Percentiles rank a stretch among this genome's conserved stretches.
phyloP scores from a whole-genome alignment of 2,888 invertebrate genomes.

The Dasysyrphus albostriatus region DNA sequence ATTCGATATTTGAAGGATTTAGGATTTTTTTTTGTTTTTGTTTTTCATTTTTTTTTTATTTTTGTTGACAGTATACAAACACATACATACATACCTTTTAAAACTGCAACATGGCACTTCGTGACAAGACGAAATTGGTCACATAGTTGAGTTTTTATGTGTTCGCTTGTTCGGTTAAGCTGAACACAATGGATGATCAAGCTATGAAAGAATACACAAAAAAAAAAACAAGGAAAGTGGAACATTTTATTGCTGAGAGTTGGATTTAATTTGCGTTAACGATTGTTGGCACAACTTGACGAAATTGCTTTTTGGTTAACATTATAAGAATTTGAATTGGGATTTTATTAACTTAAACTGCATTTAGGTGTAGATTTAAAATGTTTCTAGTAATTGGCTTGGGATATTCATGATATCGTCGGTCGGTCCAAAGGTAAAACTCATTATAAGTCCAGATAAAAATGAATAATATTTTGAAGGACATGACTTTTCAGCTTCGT shows the following conservation, averaged over 20 bases:
- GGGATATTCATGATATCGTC: too few relatives aligned
- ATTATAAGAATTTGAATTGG: neutral
- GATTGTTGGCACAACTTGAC: neutral
- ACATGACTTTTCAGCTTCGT: too few relatives aligned
- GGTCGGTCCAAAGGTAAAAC: too few relatives aligned
- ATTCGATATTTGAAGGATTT: conserved; percentile 55
- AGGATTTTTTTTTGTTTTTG: conserved; percentile 12
- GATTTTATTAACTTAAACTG: neutral
- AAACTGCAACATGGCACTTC: conserved; percentile 26
- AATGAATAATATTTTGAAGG: too few relatives aligned
- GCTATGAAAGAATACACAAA: neutral
- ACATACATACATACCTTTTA: neutral
- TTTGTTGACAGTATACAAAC: neutral
- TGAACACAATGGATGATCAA: conserved; percentile 6
- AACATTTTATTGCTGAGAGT: conserved; percentile 14
- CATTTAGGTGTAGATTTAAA: neutral
- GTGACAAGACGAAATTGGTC: conserved; percentile 24
- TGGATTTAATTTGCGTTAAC: neutral
- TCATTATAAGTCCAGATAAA: too few relatives aligned
- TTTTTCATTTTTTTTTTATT: neutral
- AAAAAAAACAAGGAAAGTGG: neutral
- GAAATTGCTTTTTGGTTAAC: neutral
- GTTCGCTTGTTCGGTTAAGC: conserved; percentile 13
- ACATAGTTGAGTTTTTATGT: conserved; percentile 24
- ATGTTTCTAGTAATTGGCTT: neutral